Conservation (phyloP, 1,140 invertebrate genomes). For the Bombus haemorrhoidalis region DNA sequence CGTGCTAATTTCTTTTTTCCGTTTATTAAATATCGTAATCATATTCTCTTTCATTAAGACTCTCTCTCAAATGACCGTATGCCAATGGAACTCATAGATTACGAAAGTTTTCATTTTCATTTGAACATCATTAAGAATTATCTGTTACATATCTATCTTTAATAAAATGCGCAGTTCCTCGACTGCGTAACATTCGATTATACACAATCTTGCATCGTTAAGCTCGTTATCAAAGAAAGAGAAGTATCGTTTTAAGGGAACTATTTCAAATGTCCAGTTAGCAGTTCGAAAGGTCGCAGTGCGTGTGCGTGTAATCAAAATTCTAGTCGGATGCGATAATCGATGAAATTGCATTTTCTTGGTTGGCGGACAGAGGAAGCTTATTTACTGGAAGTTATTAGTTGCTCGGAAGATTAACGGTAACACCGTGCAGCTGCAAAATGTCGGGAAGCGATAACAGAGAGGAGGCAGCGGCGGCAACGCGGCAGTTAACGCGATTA, state of each 20-base stretch:
- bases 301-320: slow-evolving; percentile 8
- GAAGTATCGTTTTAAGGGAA: not conserved
- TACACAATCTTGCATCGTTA: not conserved
- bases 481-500: slow-evolving; percentile 68
- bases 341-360: slow-evolving; percentile 50
- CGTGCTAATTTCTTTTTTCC: no score
- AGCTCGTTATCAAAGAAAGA: not conserved
- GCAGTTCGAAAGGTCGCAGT: not conserved
- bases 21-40: not conserved
- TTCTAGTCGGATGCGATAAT: slow-evolving; percentile 14
- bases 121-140: not conserved
- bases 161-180: not conserved
- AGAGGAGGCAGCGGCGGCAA: slow-evolving; percentile 14
- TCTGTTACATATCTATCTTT: no score
- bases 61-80: no score
- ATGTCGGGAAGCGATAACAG: slow-evolving; percentile 55
- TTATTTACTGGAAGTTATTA: slow-evolving; percentile 27
- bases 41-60: no score
- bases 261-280: not conserved
- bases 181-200: no score
- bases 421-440: slow-evolving; percentile 54
- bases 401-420: slow-evolving; percentile 49
- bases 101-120: not conserved
- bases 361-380: slow-evolving; percentile 10
- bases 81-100: not conserved